Conservation (phyloP, 2,797 vertebrate species). For the Amblyraja radiata region DNA sequence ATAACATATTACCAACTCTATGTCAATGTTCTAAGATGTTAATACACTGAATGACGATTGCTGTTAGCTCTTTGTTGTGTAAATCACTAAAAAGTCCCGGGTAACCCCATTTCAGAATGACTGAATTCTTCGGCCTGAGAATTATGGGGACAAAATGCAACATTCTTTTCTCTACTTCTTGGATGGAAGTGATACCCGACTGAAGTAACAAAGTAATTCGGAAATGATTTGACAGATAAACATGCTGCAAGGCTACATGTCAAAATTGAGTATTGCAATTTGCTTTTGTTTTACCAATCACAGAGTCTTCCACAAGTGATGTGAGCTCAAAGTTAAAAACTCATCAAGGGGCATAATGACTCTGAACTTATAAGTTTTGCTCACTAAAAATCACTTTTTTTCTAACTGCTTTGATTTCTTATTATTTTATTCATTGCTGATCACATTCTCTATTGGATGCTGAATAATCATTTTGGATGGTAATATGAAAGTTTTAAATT, state of each 20-base stretch:
- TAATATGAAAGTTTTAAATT: conserved; percentile 1
- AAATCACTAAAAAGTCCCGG: not conserved
- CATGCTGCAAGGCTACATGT: too few relatives aligned
- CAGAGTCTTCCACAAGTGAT: not conserved
- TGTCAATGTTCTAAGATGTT: not conserved
- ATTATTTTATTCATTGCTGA: not conserved
- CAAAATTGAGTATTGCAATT: not conserved
- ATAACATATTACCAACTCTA: not conserved
- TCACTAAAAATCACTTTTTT: not conserved
- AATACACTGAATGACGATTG: not conserved
- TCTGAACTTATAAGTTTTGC: not conserved
- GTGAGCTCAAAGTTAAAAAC: not conserved
- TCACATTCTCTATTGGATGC: not conserved
- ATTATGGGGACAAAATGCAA: not conserved
- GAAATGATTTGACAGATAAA: not conserved
- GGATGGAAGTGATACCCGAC: not conserved
- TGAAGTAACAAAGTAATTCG: not conserved
- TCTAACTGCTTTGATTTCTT: not conserved
- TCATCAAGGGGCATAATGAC: not conserved
- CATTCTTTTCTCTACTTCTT: not conserved
- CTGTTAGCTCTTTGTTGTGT: not conserved
- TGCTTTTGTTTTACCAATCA: not conserved
- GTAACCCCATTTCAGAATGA: not conserved
- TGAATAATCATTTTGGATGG: not conserved
- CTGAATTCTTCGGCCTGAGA: not conserved